These are phyloP conservation scores for Meganola albula DNA, from an alignment of 2,888 invertebrate species.

Conservation along the genomic window DNA sequence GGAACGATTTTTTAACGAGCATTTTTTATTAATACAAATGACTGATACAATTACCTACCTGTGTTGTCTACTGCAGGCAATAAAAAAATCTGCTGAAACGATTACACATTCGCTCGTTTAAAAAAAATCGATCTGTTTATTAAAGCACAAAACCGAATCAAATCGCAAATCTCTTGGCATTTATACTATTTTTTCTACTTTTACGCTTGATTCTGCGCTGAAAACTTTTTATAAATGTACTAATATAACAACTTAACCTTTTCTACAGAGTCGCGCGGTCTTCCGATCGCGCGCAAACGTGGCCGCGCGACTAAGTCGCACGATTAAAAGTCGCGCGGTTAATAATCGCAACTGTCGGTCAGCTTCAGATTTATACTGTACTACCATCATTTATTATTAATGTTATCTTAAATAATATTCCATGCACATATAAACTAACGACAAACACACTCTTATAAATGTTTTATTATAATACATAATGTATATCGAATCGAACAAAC, in stretches of 20 bases:
- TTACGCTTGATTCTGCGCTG: slow-evolving; percentile 22
- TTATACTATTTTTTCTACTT: no score
- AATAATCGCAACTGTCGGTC: no score
- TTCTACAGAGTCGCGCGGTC: slow-evolving; percentile 20
- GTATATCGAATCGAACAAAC: slow-evolving; percentile 34
- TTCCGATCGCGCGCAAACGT: no score
- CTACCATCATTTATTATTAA: slow-evolving; percentile 42
- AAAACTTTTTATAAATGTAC: slow-evolving; percentile 15
- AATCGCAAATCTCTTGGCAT: no score
- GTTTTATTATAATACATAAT: slow-evolving; percentile 37
- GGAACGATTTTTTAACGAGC: no score
- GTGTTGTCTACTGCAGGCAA: no score
- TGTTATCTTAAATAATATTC: slow-evolving; percentile 54
- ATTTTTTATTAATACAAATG: no score
- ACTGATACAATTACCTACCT: no score
- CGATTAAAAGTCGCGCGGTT: slow-evolving; percentile 15
- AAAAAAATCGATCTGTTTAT: no score
- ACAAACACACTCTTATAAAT: slow-evolving; percentile 71
- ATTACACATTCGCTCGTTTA: no score
- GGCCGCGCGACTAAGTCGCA: slow-evolving; percentile 14
- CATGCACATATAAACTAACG: slow-evolving; percentile 77
- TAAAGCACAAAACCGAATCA: no score
- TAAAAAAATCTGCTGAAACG: no score
- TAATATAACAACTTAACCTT: slow-evolving; percentile 15
- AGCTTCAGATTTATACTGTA: slow-evolving; percentile 40